Evolutionary conservation across 1,140 invertebrate genomes (phyloP).

Genomic region (Tetramorium alpestre): DNA sequence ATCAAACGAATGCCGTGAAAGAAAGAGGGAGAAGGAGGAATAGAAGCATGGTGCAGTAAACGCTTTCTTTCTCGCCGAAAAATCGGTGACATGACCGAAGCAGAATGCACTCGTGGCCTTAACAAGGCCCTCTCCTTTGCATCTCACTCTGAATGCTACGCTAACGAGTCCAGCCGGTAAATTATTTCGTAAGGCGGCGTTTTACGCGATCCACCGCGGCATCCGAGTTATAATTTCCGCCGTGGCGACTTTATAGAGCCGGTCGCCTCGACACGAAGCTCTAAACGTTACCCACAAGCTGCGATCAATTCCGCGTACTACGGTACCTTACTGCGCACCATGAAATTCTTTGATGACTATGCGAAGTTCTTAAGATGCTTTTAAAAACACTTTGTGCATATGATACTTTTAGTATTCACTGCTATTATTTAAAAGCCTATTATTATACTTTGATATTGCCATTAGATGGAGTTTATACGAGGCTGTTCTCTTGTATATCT

Average conservation of each 20-base stretch:
- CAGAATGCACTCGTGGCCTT: conserved; percentile 58
- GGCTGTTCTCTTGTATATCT: neutral
- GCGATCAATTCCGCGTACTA: conserved; percentile 66
- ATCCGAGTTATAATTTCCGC: conserved; percentile 75
- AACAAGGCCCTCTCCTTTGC: conserved; percentile 66
- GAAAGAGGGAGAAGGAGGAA: neutral
- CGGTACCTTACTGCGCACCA: conserved; percentile 10
- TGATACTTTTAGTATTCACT: neutral
- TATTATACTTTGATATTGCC: neutral
- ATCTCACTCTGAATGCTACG: conserved; percentile 68
- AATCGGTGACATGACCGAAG: conserved; percentile 19
- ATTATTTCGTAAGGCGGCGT: conserved; percentile 74
- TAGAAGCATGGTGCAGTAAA: neutral
- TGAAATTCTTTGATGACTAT: conserved; percentile 28
- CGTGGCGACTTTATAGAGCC: conserved; percentile 72
- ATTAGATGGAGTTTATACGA: neutral
- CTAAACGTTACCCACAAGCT: conserved; percentile 66
- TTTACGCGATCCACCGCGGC: conserved; percentile 66
- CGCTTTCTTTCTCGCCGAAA: conserved; percentile 46
- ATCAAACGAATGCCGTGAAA: conserved; percentile 42
- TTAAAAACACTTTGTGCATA: conserved; percentile 26
- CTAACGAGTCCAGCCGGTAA: conserved; percentile 75
- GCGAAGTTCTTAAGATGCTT: neutral
- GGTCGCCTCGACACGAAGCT: conserved; percentile 48
- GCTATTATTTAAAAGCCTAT: conserved; percentile 34